Evolutionary conservation across 2,113 vertebrate species (phyloP).

Genomic region (Actenoides lindsayi): DNA sequence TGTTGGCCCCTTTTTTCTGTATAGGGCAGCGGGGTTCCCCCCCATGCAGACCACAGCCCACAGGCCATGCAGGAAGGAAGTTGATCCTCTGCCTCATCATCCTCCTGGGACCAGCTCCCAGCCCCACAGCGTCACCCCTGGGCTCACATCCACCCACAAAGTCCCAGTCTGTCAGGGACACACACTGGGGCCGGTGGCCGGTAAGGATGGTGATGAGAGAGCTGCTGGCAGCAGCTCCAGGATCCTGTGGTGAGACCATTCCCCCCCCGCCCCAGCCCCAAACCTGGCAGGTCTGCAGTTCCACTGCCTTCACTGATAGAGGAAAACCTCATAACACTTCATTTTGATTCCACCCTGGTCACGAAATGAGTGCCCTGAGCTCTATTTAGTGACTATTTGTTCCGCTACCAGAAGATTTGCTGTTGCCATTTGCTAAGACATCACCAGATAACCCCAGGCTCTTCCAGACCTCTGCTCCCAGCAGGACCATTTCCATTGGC

Average conservation of each 20-base stretch:
- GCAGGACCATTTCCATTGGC: not conserved
- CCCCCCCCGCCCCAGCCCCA: not conserved
- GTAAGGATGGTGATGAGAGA: not conserved
- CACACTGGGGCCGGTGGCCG: not conserved
- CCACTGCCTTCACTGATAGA: rapidly evolving
- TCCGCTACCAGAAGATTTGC: not conserved
- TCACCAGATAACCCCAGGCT: not conserved
- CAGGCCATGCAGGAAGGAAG: rapidly evolving
- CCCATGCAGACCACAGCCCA: rapidly evolving
- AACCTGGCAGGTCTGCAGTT: not conserved
- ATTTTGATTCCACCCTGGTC: rapidly evolving
- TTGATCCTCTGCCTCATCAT: not conserved
- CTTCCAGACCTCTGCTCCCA: not conserved
- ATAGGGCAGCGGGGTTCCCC: not conserved
- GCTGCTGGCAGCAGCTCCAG: not conserved
- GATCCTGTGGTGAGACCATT: rapidly evolving
- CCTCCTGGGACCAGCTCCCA: not conserved
- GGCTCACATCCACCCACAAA: not conserved
- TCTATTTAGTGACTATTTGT: not conserved
- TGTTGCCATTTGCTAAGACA: not conserved
- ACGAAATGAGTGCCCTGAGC: rapidly evolving
- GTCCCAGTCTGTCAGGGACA: rapidly evolving
- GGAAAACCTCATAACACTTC: not conserved
- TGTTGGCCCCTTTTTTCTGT: rapidly evolving
- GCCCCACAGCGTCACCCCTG: rapidly evolving